Conservation (phyloP, 2,888 invertebrate genomes). For the Chymomyza amoena region DNA sequence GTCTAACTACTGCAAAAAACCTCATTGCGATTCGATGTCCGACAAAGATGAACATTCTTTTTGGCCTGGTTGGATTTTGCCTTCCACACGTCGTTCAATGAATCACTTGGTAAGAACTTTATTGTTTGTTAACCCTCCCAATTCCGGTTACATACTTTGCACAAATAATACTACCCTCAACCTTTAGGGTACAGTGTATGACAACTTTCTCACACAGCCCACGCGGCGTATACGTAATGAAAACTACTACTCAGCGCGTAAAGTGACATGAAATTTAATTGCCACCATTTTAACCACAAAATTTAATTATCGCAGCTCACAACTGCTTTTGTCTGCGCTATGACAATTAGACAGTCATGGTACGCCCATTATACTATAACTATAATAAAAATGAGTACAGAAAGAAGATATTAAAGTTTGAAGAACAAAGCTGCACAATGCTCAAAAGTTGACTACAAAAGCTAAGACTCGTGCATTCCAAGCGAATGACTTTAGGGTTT, state of each 20-base stretch:
- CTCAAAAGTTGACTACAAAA: not conserved
- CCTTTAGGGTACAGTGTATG: too few species aligned
- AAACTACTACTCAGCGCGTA: not conserved
- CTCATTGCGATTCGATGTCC: too few species aligned
- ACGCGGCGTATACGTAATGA: constrained; percentile 8
- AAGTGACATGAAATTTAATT: constrained; percentile 60
- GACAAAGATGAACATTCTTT: too few species aligned
- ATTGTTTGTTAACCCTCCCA: too few species aligned
- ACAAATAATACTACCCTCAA: too few species aligned
- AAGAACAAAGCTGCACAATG: constrained; percentile 50
- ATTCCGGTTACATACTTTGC: too few species aligned
- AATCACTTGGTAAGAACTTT: too few species aligned
- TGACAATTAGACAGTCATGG: constrained; percentile 12
- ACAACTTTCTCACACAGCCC: not conserved
- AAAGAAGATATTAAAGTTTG: not conserved
- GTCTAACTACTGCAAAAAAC: too few species aligned
- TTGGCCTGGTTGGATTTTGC: too few species aligned
- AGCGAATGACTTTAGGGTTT: not conserved
- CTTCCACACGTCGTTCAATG: too few species aligned
- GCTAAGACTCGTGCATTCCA: not conserved
- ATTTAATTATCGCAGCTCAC: not conserved
- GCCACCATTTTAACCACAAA: constrained; percentile 49
- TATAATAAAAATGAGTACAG: not conserved
- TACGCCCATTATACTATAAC: not conserved
- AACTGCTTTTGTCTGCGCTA: not conserved